These are phyloP conservation scores for Asarcornis scutulata DNA, from an alignment of 2,113 vertebrate genomes.

Conservation along the genomic window DNA sequence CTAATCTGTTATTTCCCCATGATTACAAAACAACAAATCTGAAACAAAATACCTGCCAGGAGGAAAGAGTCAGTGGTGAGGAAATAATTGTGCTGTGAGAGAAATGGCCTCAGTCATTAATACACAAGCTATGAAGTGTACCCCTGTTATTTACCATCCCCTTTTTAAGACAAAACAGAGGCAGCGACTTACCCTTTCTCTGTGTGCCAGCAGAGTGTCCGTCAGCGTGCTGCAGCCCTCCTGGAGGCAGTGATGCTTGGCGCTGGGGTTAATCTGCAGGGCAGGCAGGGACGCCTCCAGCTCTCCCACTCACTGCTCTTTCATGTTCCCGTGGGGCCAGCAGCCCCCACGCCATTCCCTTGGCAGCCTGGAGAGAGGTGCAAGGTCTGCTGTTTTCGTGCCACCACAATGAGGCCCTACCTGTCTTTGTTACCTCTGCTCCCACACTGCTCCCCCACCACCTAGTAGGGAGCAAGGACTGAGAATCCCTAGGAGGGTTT, in stretches of 20 bases:
- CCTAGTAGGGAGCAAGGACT: fast-evolving
- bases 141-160: background rate
- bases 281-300: slow-evolving; percentile 35
- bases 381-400: background rate
- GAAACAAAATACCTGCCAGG: background rate
- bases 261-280: slow-evolving; percentile 20
- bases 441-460: background rate
- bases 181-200: slow-evolving; percentile 56
- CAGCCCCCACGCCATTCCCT: slow-evolving; percentile 7
- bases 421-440: background rate
- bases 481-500: background rate
- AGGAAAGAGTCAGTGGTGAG: background rate
- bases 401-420: background rate
- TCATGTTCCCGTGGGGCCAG: slow-evolving; percentile 23
- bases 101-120: background rate
- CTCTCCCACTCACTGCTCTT: slow-evolving; percentile 42
- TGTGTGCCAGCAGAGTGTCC: fast-evolving
- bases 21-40: background rate
- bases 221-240: background rate
- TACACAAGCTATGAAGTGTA: background rate
- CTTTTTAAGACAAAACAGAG: background rate
- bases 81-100: background rate
- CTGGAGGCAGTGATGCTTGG: background rate
- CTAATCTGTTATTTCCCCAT: background rate
- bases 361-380: slow-evolving; percentile 41